Percentiles rank a stretch among this genome's conserved stretches.
These are phyloP conservation scores for Ectemnius lituratus DNA, from an alignment of 2,888 invertebrate species.

Conservation along the genomic window DNA sequence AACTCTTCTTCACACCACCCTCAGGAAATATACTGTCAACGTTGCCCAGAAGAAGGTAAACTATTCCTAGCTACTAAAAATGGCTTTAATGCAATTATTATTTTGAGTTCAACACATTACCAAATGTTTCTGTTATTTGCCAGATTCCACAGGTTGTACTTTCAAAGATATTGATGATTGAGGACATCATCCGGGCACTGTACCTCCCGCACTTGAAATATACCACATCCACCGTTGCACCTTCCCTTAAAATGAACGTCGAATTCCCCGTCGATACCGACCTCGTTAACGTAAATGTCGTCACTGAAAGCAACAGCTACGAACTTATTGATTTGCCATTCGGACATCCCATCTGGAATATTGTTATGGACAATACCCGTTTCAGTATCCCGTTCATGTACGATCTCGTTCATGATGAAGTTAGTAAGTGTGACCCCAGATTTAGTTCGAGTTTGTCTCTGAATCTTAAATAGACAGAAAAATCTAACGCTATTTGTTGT, in stretches of 20 bases:
- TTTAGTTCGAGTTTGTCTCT: background rate
- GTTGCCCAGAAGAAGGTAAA: conserved; percentile 65
- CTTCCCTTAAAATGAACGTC: conserved; percentile 57
- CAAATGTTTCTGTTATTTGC: conserved; percentile 6
- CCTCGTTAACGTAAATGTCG: conserved; percentile 61
- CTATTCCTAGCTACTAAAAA: background rate
- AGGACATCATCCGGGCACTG: conserved; percentile 48
- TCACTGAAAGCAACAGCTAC: conserved; percentile 63
- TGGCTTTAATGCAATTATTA: background rate
- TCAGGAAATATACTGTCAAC: conserved; percentile 72
- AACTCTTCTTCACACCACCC: conserved; percentile 62
- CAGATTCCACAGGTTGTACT: conserved; percentile 55
- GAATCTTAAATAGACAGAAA: background rate
- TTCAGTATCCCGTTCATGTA: conserved; percentile 18
- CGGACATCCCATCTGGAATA: conserved; percentile 35
- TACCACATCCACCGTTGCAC: conserved; percentile 52
- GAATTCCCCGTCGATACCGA: conserved; percentile 62
- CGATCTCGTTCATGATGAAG: background rate
- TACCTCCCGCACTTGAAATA: conserved; percentile 50
- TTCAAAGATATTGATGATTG: conserved; percentile 29
- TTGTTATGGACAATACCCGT: conserved; percentile 44
- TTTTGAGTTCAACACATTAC: background rate
- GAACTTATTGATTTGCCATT: conserved; percentile 33
- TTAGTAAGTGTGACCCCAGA: conserved; percentile 31
- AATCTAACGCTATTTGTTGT: background rate